Base-by-base conservation (phyloP, 2,113 vertebrate genomes). In the Anthoscopus minutus region DNA sequence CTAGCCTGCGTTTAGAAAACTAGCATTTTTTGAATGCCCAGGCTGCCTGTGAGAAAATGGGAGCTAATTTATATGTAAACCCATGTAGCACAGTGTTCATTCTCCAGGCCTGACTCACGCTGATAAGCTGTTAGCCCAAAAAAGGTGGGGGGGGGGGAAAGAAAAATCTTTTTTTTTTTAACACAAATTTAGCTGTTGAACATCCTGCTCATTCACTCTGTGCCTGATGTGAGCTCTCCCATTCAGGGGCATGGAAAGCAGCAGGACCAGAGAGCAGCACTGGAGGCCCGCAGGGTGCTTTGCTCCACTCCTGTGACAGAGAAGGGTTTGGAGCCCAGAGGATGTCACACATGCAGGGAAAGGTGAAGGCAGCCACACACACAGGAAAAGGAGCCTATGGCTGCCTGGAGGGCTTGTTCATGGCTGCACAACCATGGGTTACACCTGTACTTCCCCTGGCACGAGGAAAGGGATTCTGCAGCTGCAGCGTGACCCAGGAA, bases 61-160 rank as follows among this genome's bases (percentile, higher is more conserved):
- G 78, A 93, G 61, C 37, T 81, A 54, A 81, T 95, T 94, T 85
- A 40, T 57, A 65, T 76, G 89, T 81, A 96, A 95, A 87, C 88
- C 77, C 61, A 30, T 30, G 61, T 54, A 91, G 56, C 66, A 18
- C 31, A 9, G 42, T 4, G 37, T 23, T 86, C 81, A 35, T 91
- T 76, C 90, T 92, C 42, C 80, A 92, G 85, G 80, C 80, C 93
- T 96, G 89, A 93, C 92, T 88, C 64, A 56, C 6, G 1, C 89
- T 78, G 95, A 96, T 92, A 94, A 96, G 80, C 70, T 85, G 33
- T 82, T 87, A 86, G 37, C 31, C 76, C 57, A 79, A 94, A 69
- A n/a, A 89, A 69, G 21, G 56, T 8, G 48, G 2, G 6, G 4
- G 13, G 6, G 7, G 7, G 27, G 4, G 9, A 22, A n/a, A 56